Evolutionary conservation across 2,888 invertebrate species (phyloP).

Genomic region (Megamerina dolium): DNA sequence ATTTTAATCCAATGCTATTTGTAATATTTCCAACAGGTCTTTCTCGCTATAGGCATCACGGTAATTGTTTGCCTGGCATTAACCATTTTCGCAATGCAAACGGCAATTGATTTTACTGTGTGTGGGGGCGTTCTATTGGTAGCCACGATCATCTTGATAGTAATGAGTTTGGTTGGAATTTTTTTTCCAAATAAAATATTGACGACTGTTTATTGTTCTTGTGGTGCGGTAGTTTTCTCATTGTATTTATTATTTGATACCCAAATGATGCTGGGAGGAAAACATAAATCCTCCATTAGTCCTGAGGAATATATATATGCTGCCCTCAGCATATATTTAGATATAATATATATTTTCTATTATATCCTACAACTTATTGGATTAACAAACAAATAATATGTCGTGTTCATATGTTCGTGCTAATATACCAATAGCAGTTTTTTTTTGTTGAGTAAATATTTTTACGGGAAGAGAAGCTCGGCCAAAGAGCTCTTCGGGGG

Average conservation of each 20-base stretch:
- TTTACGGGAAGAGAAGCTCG: no score
- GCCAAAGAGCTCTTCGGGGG: no score
- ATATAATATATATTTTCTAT: conserved; percentile 20
- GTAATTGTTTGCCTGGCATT: conserved; percentile 73
- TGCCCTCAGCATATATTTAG: conserved; percentile 57
- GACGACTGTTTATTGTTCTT: conserved; percentile 66
- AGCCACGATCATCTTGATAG: conserved; percentile 60
- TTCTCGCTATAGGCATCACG: conserved; percentile 82
- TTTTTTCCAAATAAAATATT: conserved; percentile 54
- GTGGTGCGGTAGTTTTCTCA: conserved; percentile 80
- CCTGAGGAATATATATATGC: conserved; percentile 91
- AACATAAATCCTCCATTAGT: conserved; percentile 77
- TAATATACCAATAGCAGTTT: no score
- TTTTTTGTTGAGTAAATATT: no score
- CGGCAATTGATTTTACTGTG: conserved; percentile 75
- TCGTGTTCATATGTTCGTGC: background rate
- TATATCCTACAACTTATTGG: conserved; percentile 17
- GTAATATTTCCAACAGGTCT: conserved; percentile 51
- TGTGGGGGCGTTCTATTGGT: conserved; percentile 70
- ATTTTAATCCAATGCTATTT: background rate
- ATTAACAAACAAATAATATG: background rate
- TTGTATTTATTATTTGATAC: conserved; percentile 83
- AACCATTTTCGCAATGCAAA: conserved; percentile 87
- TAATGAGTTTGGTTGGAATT: conserved; percentile 66
- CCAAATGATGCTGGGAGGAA: conserved; percentile 81